phyloP scores from a whole-genome alignment of 2,888 invertebrate species.

The Eupithecia vulgata region DNA sequence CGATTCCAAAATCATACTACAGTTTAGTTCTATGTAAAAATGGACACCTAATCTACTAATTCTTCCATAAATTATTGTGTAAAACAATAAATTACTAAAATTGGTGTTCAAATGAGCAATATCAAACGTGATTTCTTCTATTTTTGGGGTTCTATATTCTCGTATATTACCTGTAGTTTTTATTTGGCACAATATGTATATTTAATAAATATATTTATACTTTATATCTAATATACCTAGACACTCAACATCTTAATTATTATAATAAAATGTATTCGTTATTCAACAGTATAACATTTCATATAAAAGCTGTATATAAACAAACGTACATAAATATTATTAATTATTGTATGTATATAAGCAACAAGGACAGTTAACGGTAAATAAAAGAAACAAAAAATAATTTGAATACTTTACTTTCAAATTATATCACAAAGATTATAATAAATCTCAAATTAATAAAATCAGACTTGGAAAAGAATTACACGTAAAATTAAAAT shows the following conservation, averaged over 20 bases:
- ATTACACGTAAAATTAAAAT: slow-evolving; percentile 52
- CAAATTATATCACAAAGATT: slow-evolving; percentile 75
- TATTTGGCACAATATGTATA: slow-evolving; percentile 71
- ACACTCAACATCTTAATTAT: slow-evolving; percentile 55
- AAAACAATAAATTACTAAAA: slow-evolving; percentile 46
- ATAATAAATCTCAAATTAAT: slow-evolving; percentile 73
- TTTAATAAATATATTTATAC: slow-evolving; percentile 49
- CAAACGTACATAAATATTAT: slow-evolving; percentile 58
- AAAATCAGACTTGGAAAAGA: slow-evolving; percentile 65
- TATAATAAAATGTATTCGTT: slow-evolving; percentile 47
- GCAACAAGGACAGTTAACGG: slow-evolving; percentile 50
- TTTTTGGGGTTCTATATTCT: slow-evolving; percentile 63
- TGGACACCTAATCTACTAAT: slow-evolving; percentile 54
- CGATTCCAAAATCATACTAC: slow-evolving; percentile 20
- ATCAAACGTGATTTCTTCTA: slow-evolving; percentile 43
- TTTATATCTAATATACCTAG: slow-evolving; percentile 63
- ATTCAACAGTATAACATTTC: slow-evolving; percentile 59
- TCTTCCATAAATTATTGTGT: slow-evolving; percentile 36
- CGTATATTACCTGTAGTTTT: slow-evolving; percentile 68
- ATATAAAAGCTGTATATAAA: slow-evolving; percentile 69
- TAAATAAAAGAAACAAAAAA: slow-evolving; percentile 71
- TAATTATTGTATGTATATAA: slow-evolving; percentile 55
- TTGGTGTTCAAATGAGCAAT: slow-evolving; percentile 67
- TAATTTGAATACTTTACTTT: slow-evolving; percentile 72
- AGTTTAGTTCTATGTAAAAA: slow-evolving; percentile 41